Base-by-base conservation (phyloP, 1,140 invertebrate species). In the Sycophaga agraensis region DNA sequence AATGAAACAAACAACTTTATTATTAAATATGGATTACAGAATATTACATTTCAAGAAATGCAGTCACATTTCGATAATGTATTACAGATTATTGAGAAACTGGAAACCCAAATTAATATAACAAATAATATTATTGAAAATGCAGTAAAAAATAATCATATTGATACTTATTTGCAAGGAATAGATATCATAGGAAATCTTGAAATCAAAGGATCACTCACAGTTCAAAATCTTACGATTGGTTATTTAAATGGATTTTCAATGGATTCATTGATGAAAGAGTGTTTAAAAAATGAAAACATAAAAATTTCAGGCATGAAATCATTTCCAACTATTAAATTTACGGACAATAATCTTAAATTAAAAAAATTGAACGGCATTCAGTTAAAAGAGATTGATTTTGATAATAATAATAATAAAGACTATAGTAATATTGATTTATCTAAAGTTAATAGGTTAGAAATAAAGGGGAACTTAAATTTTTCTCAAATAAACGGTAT, bases 331-430 rank as follows among this genome's bases (percentile, higher is more conserved):
- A 67, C 59, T 1, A 66, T 77, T 16, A 54, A 74, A 9, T 46
- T 54, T 14, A 17, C 4, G 4, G 51, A 61, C 2, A 37, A 65
- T 12, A 63, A 72, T 14, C n/a, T 75, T 3, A 68, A 64, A 4
- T 35, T 75, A 24, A 4, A 37, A 14, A 65, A 50, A 6, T 42
- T 78, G 26, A 78, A 78, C 45, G 73, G 67, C 17, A 48, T 75
- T 0, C 69, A 72, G 0, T 35, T 70, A 1, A 39, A 67, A 4
- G 9, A 70, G 24, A 66, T 74, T 11, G 24, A 56, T 1, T 77
- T 76, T 14, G 46, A 62, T n/a, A 46, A 54, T 1, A 31, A 9
- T 14, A 26, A 64, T 0, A 53, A 45, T 3, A 16, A 39, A 49
- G 57, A 68, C 9, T 51, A 59, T 34, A 21, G 39, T 1, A 5